Evolutionary conservation across 2,113 vertebrate genomes (phyloP).

Genomic region (Hiodon tergisus): DNA sequence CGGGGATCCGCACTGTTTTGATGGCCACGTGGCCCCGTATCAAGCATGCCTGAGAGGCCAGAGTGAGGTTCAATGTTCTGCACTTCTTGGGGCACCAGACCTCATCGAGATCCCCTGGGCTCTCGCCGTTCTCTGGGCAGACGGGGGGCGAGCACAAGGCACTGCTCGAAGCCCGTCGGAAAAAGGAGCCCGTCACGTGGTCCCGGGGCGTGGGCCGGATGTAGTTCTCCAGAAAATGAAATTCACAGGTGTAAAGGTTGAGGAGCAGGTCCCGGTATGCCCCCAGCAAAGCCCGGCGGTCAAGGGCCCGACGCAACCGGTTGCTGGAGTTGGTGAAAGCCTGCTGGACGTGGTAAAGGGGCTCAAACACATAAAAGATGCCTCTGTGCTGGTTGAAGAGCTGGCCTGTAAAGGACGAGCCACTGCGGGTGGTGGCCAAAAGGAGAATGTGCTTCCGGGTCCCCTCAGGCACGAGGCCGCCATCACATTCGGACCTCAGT

Average conservation of each 20-base stretch:
- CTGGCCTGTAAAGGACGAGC: constrained; percentile 73
- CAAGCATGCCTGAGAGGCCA: constrained; percentile 59
- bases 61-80: constrained; percentile 60
- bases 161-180: constrained; percentile 64
- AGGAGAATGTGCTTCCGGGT: constrained; percentile 64
- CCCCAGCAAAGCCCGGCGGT: constrained; percentile 61
- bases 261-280: constrained; percentile 68
- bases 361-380: constrained; percentile 71
- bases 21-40: constrained; percentile 56
- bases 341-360: constrained; percentile 69
- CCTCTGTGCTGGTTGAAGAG: constrained; percentile 70
- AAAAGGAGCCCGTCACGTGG: constrained; percentile 61
- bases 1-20: constrained; percentile 68
- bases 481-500: constrained; percentile 57
- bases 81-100: constrained; percentile 63
- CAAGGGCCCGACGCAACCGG: constrained; percentile 46
- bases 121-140: constrained; percentile 41
- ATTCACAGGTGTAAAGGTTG: constrained; percentile 67
- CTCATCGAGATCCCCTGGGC: constrained; percentile 44
- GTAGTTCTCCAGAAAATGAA: constrained; percentile 69
- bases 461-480: constrained; percentile 36
- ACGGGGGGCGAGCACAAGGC: constrained; percentile 67
- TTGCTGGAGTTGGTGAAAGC: constrained; percentile 64
- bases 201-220: constrained; percentile 62
- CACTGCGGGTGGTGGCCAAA: constrained; percentile 69